phyloP scores from a whole-genome alignment of 2,888 invertebrate species.

The Drosophila austrosaltans region DNA sequence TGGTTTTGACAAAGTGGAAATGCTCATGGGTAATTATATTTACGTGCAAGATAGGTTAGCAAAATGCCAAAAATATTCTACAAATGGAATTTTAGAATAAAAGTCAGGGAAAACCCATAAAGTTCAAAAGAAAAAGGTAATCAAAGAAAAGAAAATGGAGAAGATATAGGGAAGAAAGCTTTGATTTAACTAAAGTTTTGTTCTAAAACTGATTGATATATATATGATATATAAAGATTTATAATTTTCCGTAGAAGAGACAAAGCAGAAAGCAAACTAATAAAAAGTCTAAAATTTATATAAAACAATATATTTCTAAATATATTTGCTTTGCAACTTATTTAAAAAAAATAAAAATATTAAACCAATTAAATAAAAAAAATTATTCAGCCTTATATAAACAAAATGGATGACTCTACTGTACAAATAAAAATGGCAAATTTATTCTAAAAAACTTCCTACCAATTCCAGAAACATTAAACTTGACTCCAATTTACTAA shows the following conservation, averaged over 20 bases:
- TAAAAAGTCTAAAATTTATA: too few species aligned
- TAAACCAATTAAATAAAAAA: not conserved
- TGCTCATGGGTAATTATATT: slow-evolving; percentile 15
- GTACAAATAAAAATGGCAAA: not conserved
- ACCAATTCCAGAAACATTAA: not conserved
- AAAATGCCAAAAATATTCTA: not conserved
- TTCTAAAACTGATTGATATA: too few species aligned
- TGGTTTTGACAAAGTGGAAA: slow-evolving; percentile 29
- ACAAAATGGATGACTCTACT: not conserved
- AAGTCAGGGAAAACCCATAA: too few species aligned
- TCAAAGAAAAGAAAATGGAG: too few species aligned
- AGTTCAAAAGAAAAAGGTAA: too few species aligned
- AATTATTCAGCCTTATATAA: not conserved
- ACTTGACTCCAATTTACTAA: not conserved
- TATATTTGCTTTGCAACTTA: not conserved
- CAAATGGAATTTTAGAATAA: too few species aligned
- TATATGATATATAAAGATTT: too few species aligned
- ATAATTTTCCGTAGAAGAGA: too few species aligned
- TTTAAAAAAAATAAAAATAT: not conserved
- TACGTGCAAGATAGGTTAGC: not conserved
- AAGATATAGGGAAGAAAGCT: too few species aligned
- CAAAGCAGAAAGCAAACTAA: too few species aligned
- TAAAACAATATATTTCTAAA: too few species aligned
- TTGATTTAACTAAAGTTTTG: too few species aligned
- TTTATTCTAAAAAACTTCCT: not conserved